phyloP scores from a whole-genome alignment of 2,888 invertebrate genomes.

The Byasa hedistus region DNA sequence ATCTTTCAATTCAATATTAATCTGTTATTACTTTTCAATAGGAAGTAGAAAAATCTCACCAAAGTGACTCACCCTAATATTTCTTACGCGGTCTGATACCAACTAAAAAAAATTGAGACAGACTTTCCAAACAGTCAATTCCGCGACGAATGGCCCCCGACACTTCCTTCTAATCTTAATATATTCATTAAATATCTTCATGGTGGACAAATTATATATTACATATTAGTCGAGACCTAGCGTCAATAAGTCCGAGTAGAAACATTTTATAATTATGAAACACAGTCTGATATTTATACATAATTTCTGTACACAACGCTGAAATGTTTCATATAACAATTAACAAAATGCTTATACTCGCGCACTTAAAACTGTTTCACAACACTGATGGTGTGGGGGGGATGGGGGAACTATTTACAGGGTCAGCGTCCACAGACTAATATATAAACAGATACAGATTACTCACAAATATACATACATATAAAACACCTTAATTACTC shows the following conservation, averaged over 20 bases:
- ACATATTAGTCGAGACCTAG: conserved; percentile 47
- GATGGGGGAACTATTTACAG: conserved; percentile 64
- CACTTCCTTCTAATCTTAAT: conserved; percentile 2
- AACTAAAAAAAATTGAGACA: conserved; percentile 51
- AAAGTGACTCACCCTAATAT: conserved; percentile 27
- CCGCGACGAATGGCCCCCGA: conserved; percentile 43
- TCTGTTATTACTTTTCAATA: not conserved
- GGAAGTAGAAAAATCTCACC: conserved; percentile 32
- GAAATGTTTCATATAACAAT: conserved; percentile 1
- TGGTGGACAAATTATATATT: conserved; percentile 38
- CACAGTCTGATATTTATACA: conserved; percentile 6
- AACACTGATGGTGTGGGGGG: conserved; percentile 55
- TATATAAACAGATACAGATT: conserved; percentile 42
- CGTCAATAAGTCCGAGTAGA: conserved; percentile 31
- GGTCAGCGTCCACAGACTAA: conserved; percentile 11
- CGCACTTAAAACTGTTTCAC: conserved; percentile 57
- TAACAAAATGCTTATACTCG: conserved; percentile 25
- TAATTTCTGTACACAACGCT: conserved; percentile 4
- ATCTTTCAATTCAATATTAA: not conserved
- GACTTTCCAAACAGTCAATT: conserved; percentile 62
- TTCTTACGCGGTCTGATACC: conserved; percentile 26
- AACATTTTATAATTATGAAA: conserved; percentile 20
- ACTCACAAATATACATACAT: conserved; percentile 70
- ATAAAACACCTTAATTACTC: conserved; percentile 48
- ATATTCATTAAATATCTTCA: conserved; percentile 13